These are phyloP conservation scores for Chunga burmeisteri DNA, from an alignment of 2,113 vertebrate genomes.

Conservation along the genomic window DNA sequence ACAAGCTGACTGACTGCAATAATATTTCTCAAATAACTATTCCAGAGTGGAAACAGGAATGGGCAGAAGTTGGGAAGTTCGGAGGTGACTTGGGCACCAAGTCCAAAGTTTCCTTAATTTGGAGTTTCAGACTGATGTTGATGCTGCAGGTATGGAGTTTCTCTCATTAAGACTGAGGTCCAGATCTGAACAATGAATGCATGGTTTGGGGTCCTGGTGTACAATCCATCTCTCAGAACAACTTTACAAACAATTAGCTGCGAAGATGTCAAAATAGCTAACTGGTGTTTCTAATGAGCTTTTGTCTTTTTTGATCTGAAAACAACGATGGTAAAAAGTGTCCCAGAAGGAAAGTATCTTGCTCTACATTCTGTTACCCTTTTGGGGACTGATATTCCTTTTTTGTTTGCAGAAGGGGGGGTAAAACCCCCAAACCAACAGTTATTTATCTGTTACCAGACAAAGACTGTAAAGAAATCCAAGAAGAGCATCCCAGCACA, in stretches of 20 bases:
- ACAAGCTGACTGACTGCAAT: background rate
- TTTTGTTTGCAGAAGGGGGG: constrained; percentile 49
- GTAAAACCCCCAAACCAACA: constrained; percentile 29
- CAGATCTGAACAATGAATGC: accelerated
- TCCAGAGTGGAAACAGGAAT: background rate
- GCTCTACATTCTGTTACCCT: background rate
- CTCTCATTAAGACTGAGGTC: background rate
- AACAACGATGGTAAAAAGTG: constrained; percentile 4
- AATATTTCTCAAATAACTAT: background rate
- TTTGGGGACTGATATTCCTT: constrained; percentile 51
- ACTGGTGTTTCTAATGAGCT: background rate
- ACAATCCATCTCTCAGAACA: background rate
- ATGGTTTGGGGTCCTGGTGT: background rate
- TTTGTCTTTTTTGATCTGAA: background rate
- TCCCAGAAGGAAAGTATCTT: background rate
- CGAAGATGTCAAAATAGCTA: background rate
- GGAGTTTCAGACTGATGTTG: background rate
- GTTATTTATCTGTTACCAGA: constrained; percentile 84
- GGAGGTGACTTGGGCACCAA: background rate
- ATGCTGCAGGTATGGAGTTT: background rate
- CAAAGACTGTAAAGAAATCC: constrained; percentile 83
- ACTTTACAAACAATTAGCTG: background rate
- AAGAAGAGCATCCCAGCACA: constrained; percentile 77
- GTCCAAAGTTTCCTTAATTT: background rate
- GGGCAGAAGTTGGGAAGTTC: background rate